Evolutionary conservation across 2,797 vertebrate species (phyloP).

Genomic region (Urophycis tenuis): DNA sequence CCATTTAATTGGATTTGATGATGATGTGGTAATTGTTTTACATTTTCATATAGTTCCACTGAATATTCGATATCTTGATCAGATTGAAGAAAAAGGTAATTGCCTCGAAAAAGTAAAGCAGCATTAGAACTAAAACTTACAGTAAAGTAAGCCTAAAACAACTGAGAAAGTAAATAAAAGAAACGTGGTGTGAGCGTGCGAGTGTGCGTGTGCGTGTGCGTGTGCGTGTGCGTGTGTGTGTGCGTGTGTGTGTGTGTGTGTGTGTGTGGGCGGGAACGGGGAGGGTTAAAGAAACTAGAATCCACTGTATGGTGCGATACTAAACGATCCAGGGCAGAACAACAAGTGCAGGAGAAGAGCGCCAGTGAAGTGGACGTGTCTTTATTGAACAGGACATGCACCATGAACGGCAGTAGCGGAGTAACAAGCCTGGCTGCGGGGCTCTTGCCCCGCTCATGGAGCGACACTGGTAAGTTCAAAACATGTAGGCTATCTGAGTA

Average conservation of each 20-base stretch:
- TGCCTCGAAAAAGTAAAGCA: not conserved
- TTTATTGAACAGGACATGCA: constrained; percentile 37
- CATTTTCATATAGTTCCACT: too few relatives aligned
- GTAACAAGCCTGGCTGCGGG: constrained; percentile 16
- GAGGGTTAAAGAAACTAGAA: too few relatives aligned
- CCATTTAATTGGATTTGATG: not conserved
- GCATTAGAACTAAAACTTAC: not conserved
- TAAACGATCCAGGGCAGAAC: not conserved
- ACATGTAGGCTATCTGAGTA: too few relatives aligned
- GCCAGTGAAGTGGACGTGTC: too few relatives aligned
- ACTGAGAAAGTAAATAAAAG: not conserved
- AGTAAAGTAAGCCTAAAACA: not conserved
- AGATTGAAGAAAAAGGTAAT: too few relatives aligned
- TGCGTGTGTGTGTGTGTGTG: not conserved
- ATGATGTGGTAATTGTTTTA: not conserved
- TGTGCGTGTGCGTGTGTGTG: not conserved
- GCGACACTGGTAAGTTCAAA: constrained; percentile 41
- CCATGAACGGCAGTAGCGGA: constrained; percentile 53
- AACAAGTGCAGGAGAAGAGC: not conserved
- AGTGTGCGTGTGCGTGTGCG: not conserved
- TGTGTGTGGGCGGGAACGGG: too few relatives aligned
- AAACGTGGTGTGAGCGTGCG: not conserved
- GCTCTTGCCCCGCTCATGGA: constrained; percentile 47
- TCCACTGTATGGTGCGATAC: not conserved
- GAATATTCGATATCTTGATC: too few relatives aligned